Conservation (phyloP, 2,888 invertebrate genomes). For the Agonopterix heracliana region DNA sequence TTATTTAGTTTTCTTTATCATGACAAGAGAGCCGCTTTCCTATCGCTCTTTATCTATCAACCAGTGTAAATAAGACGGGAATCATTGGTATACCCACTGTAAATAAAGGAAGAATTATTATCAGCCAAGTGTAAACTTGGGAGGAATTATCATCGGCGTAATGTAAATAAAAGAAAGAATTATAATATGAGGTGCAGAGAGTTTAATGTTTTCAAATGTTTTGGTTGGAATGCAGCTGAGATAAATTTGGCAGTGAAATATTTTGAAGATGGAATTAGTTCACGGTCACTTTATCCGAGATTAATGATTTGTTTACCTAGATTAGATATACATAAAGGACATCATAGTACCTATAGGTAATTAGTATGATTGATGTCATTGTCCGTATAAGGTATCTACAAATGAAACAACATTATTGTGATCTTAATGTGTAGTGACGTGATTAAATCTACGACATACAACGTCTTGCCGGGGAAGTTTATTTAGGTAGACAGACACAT, state of each 20-base stretch:
- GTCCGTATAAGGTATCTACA: too few species aligned
- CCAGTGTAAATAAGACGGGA: constrained; percentile 56
- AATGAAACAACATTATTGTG: too few species aligned
- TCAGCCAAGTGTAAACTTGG: constrained; percentile 51
- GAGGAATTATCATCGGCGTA: constrained; percentile 44
- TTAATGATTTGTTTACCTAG: too few species aligned
- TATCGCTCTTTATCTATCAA: constrained; percentile 67
- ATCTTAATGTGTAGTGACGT: too few species aligned
- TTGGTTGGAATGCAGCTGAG: constrained; percentile 8
- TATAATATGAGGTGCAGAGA: constrained; percentile 24
- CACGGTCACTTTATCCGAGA: constrained; percentile 7
- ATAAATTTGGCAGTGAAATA: constrained; percentile 11
- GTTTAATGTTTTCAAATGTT: constrained; percentile 26
- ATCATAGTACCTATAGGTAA: too few species aligned
- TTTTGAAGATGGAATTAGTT: constrained; percentile 8
- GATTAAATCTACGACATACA: too few species aligned
- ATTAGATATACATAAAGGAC: too few species aligned
- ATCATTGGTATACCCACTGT: constrained; percentile 48
- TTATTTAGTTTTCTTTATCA: constrained; percentile 57
- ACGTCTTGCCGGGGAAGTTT: too few species aligned
- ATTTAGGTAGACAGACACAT: constrained; percentile 3
- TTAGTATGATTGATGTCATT: too few species aligned
- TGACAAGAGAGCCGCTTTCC: constrained; percentile 58
- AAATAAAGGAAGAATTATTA: constrained; percentile 64
- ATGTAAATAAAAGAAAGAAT: constrained; percentile 48